A percentile compares a stretch with the other conserved stretches of the same genome.
These are phyloP conservation scores for Heliopora coerulea DNA, from an alignment of 92 coral and sea anemone genomes.

Conservation along the genomic window DNA sequence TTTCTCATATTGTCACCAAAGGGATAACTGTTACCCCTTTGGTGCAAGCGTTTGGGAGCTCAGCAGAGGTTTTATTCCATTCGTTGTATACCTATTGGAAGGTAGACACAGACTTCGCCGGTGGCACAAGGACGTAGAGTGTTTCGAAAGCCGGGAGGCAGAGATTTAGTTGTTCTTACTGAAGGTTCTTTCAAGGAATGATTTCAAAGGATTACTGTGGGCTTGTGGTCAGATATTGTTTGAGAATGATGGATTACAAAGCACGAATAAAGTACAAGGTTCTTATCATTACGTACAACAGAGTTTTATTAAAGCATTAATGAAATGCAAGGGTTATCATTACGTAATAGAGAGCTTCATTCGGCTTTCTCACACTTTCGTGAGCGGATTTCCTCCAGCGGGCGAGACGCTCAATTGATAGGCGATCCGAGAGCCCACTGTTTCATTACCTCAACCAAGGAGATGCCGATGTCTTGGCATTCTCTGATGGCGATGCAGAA, in stretches of 20 bases:
- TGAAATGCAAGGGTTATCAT: too few relatives aligned
- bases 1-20: conserved; percentile 13
- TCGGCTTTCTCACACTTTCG: too few relatives aligned
- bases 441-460: too few relatives aligned
- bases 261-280: too few relatives aligned
- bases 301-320: too few relatives aligned
- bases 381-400: too few relatives aligned
- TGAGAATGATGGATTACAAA: not conserved
- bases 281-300: too few relatives aligned
- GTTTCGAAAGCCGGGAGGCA: not conserved
- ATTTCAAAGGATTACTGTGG: not conserved
- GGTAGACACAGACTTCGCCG: conserved; percentile 6
- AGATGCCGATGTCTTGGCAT: too few relatives aligned
- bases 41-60: not conserved
- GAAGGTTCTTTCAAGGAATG: not conserved
- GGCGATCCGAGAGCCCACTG: too few relatives aligned
- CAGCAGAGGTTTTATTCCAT: not conserved
- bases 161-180: not conserved
- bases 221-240: not conserved
- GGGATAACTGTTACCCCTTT: conserved; percentile 12
- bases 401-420: too few relatives aligned
- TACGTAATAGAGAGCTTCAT: too few relatives aligned
- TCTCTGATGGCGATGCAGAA: too few relatives aligned
- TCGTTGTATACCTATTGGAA: conserved; percentile 6
- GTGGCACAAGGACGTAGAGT: not conserved